These are phyloP conservation scores for Prionailurus viverrinus DNA, from an alignment of 2,113 vertebrate genomes.

Conservation along the genomic window DNA sequence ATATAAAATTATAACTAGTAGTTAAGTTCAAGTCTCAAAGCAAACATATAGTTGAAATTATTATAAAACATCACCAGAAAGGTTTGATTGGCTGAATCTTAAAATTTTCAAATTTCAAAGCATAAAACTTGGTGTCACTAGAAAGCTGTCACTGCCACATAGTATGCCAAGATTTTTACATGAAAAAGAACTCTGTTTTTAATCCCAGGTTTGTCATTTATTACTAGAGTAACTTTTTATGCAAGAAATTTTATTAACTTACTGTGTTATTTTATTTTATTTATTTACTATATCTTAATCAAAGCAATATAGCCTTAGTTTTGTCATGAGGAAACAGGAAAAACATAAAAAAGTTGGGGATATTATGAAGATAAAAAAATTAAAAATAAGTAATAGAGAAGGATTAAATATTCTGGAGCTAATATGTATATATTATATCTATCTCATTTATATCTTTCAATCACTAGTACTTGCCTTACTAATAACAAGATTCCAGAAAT, in stretches of 20 bases:
- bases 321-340: background rate
- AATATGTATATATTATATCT: background rate
- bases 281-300: background rate
- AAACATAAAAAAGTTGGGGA: background rate
- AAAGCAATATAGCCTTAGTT: background rate
- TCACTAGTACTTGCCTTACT: background rate
- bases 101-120: background rate
- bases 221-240: slow-evolving; percentile 1
- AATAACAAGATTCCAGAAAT: background rate
- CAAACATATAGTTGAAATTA: background rate
- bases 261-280: background rate
- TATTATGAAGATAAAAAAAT: background rate
- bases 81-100: background rate
- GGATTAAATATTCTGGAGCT: background rate
- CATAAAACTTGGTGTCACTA: background rate
- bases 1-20: background rate
- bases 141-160: background rate
- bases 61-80: background rate
- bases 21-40: background rate
- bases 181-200: background rate
- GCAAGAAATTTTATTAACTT: background rate
- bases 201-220: background rate
- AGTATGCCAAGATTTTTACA: background rate
- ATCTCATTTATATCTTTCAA: background rate
- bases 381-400: background rate